These are phyloP conservation scores for Pocillopora damicornis DNA, from an alignment of 64 coral and sea anemone genomes.

Conservation along the genomic window DNA sequence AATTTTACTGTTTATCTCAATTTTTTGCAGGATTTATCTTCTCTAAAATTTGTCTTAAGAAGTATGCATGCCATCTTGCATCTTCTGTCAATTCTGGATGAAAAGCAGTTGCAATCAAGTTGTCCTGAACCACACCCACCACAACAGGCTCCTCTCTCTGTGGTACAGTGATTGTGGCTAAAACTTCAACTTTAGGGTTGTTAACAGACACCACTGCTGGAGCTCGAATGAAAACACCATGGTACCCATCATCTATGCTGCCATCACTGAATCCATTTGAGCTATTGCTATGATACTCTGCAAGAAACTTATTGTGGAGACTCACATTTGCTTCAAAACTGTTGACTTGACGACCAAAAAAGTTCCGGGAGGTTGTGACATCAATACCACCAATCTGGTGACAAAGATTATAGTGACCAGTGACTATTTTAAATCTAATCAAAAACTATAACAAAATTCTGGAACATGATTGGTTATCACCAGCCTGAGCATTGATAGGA, in stretches of 20 bases:
- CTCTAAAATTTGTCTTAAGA: slow-evolving; percentile 68
- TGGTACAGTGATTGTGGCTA: slow-evolving; percentile 67
- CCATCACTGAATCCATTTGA: background rate
- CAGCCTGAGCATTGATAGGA: no score
- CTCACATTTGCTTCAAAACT: slow-evolving; percentile 83
- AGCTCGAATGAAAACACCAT: slow-evolving; percentile 93
- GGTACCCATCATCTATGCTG: background rate
- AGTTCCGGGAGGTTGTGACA: slow-evolving; percentile 94
- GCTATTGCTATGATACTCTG: background rate
- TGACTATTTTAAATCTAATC: background rate
- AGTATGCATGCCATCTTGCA: slow-evolving; percentile 82
- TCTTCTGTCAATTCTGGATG: slow-evolving; percentile 98
- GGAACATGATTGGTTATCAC: no score
- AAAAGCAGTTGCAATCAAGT: slow-evolving; percentile 91
- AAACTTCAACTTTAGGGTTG: slow-evolving; percentile 68
- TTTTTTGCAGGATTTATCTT: slow-evolving; percentile 1
- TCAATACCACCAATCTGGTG: slow-evolving; percentile 85
- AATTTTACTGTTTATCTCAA: background rate
- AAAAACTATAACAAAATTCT: no score
- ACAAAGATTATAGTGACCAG: background rate
- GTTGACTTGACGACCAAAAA: slow-evolving; percentile 94
- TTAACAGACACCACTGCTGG: slow-evolving; percentile 85
- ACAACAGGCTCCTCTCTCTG: slow-evolving; percentile 65
- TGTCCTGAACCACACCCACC: slow-evolving; percentile 82
- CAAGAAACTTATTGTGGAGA: slow-evolving; percentile 38